Evolutionary conservation across 2,113 vertebrate genomes (phyloP), one percentile per base, ranked within the genome.

Genomic region (Ammodytes marinus): DNA sequence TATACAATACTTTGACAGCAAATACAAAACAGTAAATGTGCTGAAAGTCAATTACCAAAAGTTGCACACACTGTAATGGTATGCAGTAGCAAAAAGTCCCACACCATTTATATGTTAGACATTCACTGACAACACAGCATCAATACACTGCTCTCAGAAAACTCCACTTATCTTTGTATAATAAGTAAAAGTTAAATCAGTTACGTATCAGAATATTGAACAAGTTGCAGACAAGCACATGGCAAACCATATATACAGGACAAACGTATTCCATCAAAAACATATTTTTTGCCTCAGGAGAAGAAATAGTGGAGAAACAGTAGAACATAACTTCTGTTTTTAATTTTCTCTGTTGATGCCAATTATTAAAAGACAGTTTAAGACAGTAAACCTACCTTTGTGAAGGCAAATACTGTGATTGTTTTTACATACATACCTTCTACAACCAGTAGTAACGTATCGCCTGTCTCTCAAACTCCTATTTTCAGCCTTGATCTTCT

Each of bases 241-340:
- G 52, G 35, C 73, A 89, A 87, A 88, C 60, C 53, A 82, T 54
- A 80, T 58, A 46, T 61, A 82, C 71, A 86, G 1, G 74, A 49
- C 15, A 77, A 77, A 71, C 12, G 4, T 35, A 47, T 65, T 52
- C n/a, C 46, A 58, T 67, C 40, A 43, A 39, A 45, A 37, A 64
- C 3, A 52, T n/a, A 65, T n/a, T 63, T 52, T 6, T 40, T 64
- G 37, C 49, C 13, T 70, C 5, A 5, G 6, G 14, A 70, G 15
- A 76, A 52, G 19, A 40, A 1, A 0, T 60, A 69, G 49, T 42
- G 19, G 3, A 17, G 15, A 73, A 72, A 57, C 3, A 59, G 15
- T 40, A n/a, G 8, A 43, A 53, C 52, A 10, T 1, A 46, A 10
- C 35, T 64, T 47, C 0, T 1, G 13, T 49, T 45, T 47, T 1